Conservation (phyloP, 1,140 invertebrate species). For the Elysia chlorotica region DNA sequence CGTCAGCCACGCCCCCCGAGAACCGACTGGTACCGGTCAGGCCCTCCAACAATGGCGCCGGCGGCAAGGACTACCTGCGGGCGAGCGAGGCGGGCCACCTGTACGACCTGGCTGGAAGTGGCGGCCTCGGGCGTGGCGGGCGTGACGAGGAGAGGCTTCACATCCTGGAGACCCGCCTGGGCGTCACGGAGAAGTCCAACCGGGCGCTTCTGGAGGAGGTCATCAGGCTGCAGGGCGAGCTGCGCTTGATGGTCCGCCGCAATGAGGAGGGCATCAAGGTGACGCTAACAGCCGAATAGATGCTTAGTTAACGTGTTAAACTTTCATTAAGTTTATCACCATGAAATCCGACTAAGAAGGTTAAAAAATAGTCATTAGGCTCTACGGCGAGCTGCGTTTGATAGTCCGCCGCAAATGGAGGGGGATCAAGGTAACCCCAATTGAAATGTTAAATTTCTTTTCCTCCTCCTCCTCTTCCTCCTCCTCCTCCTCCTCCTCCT, state of each 20-base stretch:
- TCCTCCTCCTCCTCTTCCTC: not conserved
- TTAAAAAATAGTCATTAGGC: too few relatives aligned
- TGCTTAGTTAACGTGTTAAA: too few relatives aligned
- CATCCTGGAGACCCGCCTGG: not conserved
- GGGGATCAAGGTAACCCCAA: too few relatives aligned
- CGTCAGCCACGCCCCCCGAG: not conserved
- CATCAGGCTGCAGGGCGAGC: conserved; percentile 57
- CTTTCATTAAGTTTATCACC: too few relatives aligned
- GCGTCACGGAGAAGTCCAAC: not conserved
- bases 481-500: not conserved
- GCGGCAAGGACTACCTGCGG: not conserved
- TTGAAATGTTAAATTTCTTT: too few relatives aligned
- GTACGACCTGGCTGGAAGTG: too few relatives aligned
- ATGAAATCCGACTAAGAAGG: too few relatives aligned
- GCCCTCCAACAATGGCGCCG: not conserved
- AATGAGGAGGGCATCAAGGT: conserved; percentile 49
- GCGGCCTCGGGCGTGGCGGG: not conserved
- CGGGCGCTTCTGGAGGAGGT: conserved; percentile 56
- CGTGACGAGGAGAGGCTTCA: not conserved
- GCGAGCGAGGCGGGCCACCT: too few relatives aligned
- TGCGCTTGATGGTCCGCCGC: conserved; percentile 43
- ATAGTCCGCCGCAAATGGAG: too few relatives aligned
- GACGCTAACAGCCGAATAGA: too few relatives aligned
- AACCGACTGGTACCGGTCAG: not conserved
- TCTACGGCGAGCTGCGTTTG: too few relatives aligned